Evolutionary conservation across 2,888 invertebrate species (phyloP).

Genomic region (Himalopsyche japonica): DNA sequence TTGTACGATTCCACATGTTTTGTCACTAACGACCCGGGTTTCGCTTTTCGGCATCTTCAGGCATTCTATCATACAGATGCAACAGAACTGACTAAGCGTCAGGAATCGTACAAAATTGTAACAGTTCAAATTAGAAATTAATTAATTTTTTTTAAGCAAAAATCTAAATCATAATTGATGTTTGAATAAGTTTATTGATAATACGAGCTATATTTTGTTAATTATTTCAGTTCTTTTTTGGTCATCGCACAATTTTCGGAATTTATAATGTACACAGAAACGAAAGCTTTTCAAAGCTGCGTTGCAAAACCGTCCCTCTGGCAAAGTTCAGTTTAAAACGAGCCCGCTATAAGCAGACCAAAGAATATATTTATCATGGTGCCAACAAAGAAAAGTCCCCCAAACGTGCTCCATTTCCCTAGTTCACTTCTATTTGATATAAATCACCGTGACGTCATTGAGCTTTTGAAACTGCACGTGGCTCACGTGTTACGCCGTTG

Average conservation of each 20-base stretch:
- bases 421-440: conserved; percentile 35
- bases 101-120: too few species aligned
- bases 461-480: not conserved
- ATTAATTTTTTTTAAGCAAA: too few species aligned
- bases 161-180: too few species aligned
- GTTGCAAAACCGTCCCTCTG: not conserved
- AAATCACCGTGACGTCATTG: conserved; percentile 31
- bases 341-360: not conserved
- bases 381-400: conserved; percentile 21
- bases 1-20: too few species aligned
- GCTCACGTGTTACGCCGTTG: not conserved
- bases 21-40: too few species aligned
- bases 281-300: not conserved
- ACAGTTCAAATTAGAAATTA: too few species aligned
- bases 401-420: conserved; percentile 33
- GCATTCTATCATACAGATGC: too few species aligned
- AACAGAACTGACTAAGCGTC: too few species aligned
- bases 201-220: too few species aligned
- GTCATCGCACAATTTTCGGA: not conserved
- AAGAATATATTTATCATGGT: not conserved
- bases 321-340: not conserved
- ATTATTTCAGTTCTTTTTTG: too few species aligned
- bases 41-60: too few species aligned
- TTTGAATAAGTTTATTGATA: too few species aligned
- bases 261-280: not conserved